These are phyloP conservation scores for Pachyuromys duprasi DNA, from an alignment of 2,797 vertebrate genomes.

Conservation along the genomic window DNA sequence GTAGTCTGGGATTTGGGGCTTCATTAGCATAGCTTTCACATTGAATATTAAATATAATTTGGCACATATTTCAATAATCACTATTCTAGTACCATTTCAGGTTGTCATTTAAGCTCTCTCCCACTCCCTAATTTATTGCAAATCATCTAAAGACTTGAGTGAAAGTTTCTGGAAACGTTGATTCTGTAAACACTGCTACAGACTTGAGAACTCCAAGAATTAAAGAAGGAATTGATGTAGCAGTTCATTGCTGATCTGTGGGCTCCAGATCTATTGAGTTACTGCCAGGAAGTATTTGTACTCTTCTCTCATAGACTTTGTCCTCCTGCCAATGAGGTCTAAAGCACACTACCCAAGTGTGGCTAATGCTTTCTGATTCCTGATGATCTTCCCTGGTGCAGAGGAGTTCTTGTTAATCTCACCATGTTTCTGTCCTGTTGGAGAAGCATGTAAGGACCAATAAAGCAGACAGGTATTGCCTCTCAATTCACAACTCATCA, in stretches of 20 bases:
- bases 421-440: constrained; percentile 64
- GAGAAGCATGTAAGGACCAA: constrained; percentile 76
- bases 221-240: constrained; percentile 70
- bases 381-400: constrained; percentile 74
- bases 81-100: constrained; percentile 83
- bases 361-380: constrained; percentile 74
- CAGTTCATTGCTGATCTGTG: constrained; percentile 82
- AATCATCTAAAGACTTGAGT: constrained; percentile 80
- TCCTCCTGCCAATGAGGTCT: constrained; percentile 81
- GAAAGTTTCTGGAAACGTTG: constrained; percentile 71
- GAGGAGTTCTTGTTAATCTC: constrained; percentile 79
- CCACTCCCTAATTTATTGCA: constrained; percentile 79
- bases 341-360: constrained; percentile 71
- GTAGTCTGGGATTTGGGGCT: constrained; percentile 69
- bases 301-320: constrained; percentile 81
- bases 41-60: constrained; percentile 84
- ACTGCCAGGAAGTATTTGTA: constrained; percentile 85
- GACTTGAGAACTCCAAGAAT: constrained; percentile 67
- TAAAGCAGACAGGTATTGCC: constrained; percentile 81
- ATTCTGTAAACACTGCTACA: constrained; percentile 69
- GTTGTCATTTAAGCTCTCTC: constrained; percentile 80
- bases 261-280: constrained; percentile 83
- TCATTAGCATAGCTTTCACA: constrained; percentile 84
- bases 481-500: constrained; percentile 85
- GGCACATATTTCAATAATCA: constrained; percentile 81